These are phyloP conservation scores for Morpho achilles DNA, from an alignment of 2,888 invertebrate species.

Conservation along the genomic window DNA sequence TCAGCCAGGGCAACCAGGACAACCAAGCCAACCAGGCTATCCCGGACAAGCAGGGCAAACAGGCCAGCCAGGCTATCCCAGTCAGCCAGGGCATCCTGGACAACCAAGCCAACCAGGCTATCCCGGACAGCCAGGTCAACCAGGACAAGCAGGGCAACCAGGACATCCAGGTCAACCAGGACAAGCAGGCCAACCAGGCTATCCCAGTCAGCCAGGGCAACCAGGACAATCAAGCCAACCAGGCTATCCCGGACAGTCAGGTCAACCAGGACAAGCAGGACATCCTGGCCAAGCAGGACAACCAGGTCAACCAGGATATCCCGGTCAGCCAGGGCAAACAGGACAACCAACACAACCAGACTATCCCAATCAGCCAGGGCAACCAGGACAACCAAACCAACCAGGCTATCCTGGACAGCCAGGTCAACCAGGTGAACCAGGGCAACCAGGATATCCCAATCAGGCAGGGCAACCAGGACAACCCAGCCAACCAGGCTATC, in stretches of 20 bases:
- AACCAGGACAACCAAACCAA: slow-evolving; percentile 48
- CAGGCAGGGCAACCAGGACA: slow-evolving; percentile 32
- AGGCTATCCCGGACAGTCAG: slow-evolving; percentile 27
- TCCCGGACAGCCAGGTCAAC: slow-evolving; percentile 38
- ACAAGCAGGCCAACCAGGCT: slow-evolving; percentile 32
- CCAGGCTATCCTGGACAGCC: slow-evolving; percentile 49
- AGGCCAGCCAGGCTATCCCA: slow-evolving; percentile 20
- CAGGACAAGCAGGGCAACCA: slow-evolving; percentile 26
- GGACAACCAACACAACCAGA: slow-evolving; percentile 21
- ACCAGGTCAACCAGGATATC: slow-evolving; percentile 38
- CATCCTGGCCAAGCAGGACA: slow-evolving; percentile 29
- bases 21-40: slow-evolving; percentile 23
- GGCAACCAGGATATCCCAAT: slow-evolving; percentile 18
- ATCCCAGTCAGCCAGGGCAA: slow-evolving; percentile 38
- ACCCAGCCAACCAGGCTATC: slow-evolving; percentile 30
- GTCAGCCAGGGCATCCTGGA: slow-evolving; percentile 20
- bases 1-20: slow-evolving; percentile 27
- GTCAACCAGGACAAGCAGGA: slow-evolving; percentile 28
- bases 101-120: slow-evolving; percentile 34
- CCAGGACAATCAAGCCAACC: slow-evolving; percentile 27
- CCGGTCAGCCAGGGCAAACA: slow-evolving; percentile 26
- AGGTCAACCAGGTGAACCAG: slow-evolving; percentile 31
- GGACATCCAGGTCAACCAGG: slow-evolving; percentile 31
- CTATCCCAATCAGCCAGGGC: slow-evolving; percentile 35
- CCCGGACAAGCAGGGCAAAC: slow-evolving; percentile 22